Base-by-base conservation (phyloP, 2,113 vertebrate species). In the Hucho hucho region DNA sequence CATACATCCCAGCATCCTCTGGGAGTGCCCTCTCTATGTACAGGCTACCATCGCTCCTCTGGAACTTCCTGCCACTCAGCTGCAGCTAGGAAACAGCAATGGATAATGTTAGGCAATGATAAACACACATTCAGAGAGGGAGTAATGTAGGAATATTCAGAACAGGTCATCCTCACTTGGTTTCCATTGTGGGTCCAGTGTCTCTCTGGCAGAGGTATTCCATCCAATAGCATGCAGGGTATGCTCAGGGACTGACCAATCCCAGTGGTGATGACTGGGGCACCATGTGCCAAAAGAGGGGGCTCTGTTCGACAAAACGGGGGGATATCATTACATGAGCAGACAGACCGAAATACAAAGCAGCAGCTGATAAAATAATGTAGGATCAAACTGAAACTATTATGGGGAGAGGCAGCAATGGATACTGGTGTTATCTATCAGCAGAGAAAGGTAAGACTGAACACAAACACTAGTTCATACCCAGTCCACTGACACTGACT, bases 21-120 rank as follows among this genome's bases (percentile, higher is more conserved):
- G 73, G 83, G 0, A 18, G 20, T 0, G 74, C 85, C 80, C 77
- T 93, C 12, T 93, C 93, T 4, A 97, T 63, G 64, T 95, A 91
- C 64, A 98, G 91, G 85, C 95, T 96, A 69, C 97, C 96, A 0
- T 97, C 96, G 3, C 94, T 91, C 58, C 82, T 90, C 26, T 94
- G 1, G 0, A 94, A 93, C 28, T 89, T 89, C 64, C 63, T 92
- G 32, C 78, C 53, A 0, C 89, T 86, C 0, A 85, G 69, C 1
- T 83, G 86, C 43, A 97, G 87, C 97, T 98, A 76, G 9, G 78
- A n/a, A 0, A 37, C 0, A 64, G 3, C 22, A 65, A 66, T 20
- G 46, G 26, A 63, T 1, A 9, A 13, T 29, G 16, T 81, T 61
- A 76, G 72, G 64, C 29, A 64, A 13, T 53, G 49, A 13, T 4